Conservation (phyloP, 2,888 invertebrate genomes). For the Deroplatys truncata region DNA sequence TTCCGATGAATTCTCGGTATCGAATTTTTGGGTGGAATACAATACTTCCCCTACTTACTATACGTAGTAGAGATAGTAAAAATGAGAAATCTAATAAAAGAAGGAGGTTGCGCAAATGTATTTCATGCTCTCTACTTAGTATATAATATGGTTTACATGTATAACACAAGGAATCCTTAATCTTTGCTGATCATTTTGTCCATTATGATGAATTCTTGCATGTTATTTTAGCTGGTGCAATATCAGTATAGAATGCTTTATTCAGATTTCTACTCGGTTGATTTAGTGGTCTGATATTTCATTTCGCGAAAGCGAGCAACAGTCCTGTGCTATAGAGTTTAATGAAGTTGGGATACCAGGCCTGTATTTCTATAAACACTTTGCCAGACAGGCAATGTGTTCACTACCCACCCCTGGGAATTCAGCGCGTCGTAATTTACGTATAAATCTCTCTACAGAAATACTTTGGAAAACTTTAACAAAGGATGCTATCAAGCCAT, state of each 20-base stretch:
- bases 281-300: neutral
- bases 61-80: too few species aligned
- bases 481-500: neutral
- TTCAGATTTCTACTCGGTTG: neutral
- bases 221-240: neutral
- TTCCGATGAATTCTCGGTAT: too few species aligned
- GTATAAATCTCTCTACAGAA: neutral
- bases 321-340: neutral
- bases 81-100: too few species aligned
- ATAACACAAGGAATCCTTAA: neutral
- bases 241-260: neutral
- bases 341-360: neutral
- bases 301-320: neutral
- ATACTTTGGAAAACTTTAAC: neutral
- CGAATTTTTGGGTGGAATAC: too few species aligned
- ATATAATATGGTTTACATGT: too few species aligned
- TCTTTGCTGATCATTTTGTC: neutral
- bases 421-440: neutral
- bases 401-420: neutral
- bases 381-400: neutral
- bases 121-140: too few species aligned
- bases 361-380: neutral
- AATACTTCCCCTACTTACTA: too few species aligned
- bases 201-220: neutral
- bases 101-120: too few species aligned